Conservation (phyloP, 2,113 vertebrate species). For the Siniperca knerii region DNA sequence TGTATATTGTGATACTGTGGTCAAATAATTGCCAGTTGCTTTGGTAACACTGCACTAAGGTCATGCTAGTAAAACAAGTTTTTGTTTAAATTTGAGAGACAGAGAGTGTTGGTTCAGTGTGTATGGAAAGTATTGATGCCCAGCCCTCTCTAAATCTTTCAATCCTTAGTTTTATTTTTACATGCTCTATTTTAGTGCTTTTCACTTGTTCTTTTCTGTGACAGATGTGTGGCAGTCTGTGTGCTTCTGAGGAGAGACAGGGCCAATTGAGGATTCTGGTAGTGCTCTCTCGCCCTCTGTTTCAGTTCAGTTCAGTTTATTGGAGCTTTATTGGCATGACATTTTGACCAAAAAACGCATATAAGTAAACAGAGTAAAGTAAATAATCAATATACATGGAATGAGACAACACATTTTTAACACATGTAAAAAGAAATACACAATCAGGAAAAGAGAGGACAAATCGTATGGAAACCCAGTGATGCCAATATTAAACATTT, state of each 20-base stretch:
- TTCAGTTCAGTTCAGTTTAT: slow-evolving; percentile 2
- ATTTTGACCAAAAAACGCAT: slow-evolving; percentile 13
- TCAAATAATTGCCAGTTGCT: neutral
- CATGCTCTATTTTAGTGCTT: neutral
- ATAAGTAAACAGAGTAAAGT: neutral
- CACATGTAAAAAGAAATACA: neutral
- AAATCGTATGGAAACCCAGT: neutral
- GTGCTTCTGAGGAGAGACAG: neutral
- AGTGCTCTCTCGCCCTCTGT: neutral
- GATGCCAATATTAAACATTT: neutral
- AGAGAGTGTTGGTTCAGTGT: neutral
- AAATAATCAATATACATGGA: neutral
- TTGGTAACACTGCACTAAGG: neutral
- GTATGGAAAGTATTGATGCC: neutral
- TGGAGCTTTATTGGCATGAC: slow-evolving; percentile 10
- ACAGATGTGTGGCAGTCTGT: slow-evolving; percentile 1
- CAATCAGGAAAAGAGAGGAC: neutral
- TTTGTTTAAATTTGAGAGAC: neutral
- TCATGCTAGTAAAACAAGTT: neutral
- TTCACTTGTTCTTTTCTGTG: slow-evolving; percentile 5
- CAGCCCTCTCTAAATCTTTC: neutral
- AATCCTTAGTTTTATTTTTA: slow-evolving; percentile 12
- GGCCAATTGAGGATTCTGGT: slow-evolving; percentile 6
- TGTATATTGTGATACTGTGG: neutral
- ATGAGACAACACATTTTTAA: neutral